Percentiles rank a stretch among this genome's conserved stretches.
These are phyloP conservation scores for Poecilia gillii DNA, from an alignment of 2,797 vertebrate species.

Conservation along the genomic window DNA sequence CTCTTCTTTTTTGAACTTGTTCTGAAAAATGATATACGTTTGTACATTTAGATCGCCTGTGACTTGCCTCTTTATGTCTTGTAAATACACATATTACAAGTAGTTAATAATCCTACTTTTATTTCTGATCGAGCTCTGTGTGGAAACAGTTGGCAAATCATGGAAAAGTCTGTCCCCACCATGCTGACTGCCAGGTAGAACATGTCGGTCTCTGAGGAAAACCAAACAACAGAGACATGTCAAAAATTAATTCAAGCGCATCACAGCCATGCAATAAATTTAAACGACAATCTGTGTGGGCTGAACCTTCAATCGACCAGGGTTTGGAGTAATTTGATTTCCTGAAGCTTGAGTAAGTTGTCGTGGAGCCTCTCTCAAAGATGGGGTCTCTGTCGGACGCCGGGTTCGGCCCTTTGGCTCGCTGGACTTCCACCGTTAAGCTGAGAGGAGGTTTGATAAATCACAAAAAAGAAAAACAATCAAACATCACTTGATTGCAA, in stretches of 20 bases:
- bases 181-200: constrained; percentile 97
- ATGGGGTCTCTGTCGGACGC: constrained; percentile 91
- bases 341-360: constrained; percentile 96
- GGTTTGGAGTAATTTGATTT: constrained; percentile 89
- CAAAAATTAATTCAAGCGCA: not conserved
- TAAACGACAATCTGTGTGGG: accelerated
- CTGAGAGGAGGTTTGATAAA: constrained; percentile 71
- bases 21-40: constrained; percentile 76
- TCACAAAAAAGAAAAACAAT: not conserved
- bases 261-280: no score
- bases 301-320: constrained; percentile 92
- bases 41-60: not conserved
- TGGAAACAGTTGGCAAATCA: constrained; percentile 96
- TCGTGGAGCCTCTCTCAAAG: constrained; percentile 96
- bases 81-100: not conserved
- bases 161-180: constrained; percentile 98
- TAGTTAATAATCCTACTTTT: constrained; percentile 82
- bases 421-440: constrained; percentile 94
- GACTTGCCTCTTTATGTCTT: not conserved
- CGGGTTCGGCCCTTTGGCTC: constrained; percentile 89
- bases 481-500: not conserved
- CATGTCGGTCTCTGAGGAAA: constrained; percentile 93
- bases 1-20: constrained; percentile 99
- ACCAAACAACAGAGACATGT: constrained; percentile 11
- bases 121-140: constrained; percentile 93